phyloP scores from a whole-genome alignment of 2,797 vertebrate genomes.

The Melanotaenia nigrans region DNA sequence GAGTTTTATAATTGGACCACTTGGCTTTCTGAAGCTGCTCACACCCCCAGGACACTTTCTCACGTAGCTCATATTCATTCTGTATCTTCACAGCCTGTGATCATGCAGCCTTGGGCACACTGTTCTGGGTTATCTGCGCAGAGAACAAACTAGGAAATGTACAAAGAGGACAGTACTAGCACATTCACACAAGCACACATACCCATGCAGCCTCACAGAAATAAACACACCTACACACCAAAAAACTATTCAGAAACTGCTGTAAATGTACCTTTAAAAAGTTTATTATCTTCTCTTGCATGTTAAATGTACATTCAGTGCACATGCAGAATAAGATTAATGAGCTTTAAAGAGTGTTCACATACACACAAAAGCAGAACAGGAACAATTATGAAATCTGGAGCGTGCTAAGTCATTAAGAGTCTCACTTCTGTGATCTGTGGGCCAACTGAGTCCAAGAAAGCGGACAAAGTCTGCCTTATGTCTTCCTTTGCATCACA shows the following conservation, averaged over 20 bases:
- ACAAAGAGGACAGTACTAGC: conserved; percentile 2
- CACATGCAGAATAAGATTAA: conserved; percentile 6
- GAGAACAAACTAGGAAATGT: conserved; percentile 24
- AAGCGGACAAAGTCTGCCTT: conserved; percentile 24
- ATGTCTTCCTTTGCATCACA: conserved; percentile 52
- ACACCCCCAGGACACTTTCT: conserved; percentile 12
- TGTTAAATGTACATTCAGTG: conserved; percentile 22
- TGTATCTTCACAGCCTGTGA: conserved; percentile 40
- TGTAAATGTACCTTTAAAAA: background rate
- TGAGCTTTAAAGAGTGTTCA: background rate
- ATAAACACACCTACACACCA: conserved; percentile 6
- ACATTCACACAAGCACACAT: conserved; percentile 15
- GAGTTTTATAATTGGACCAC: conserved; percentile 14
- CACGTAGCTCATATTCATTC: conserved; percentile 17
- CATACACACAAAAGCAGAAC: conserved; percentile 9
- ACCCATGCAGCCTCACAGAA: background rate
- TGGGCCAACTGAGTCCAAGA: conserved; percentile 17
- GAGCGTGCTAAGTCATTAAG: conserved; percentile 31
- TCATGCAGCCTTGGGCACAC: conserved; percentile 23
- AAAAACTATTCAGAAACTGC: background rate
- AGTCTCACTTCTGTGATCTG: conserved; percentile 16
- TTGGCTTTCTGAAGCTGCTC: conserved; percentile 12
- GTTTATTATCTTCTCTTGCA: background rate
- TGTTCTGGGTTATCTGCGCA: conserved; percentile 42
- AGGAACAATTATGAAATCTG: conserved; percentile 59